phyloP scores from a whole-genome alignment of 2,888 invertebrate genomes.

The Drosophila parthenogenetica region DNA sequence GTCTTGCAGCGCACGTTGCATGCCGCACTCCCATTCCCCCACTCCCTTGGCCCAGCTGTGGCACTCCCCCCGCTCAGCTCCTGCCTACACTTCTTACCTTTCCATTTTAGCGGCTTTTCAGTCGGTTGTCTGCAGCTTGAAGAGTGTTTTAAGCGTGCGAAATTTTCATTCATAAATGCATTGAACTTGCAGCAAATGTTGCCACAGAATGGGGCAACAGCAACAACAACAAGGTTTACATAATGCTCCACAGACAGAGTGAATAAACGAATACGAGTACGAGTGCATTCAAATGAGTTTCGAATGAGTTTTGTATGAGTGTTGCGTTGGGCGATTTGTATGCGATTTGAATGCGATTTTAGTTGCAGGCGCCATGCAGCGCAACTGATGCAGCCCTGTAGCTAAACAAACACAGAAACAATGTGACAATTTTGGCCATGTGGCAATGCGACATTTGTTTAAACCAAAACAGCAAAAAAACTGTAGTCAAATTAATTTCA shows the following conservation, averaged over 20 bases:
- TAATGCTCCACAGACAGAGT: constrained; percentile 26
- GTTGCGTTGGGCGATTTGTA: constrained; percentile 19
- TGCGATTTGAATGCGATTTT: constrained; percentile 20
- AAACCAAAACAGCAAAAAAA: constrained; percentile 7
- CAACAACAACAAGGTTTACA: constrained; percentile 18
- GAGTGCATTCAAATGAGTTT: constrained; percentile 66
- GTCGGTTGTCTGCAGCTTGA: constrained; percentile 40
- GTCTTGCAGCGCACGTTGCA: constrained; percentile 26
- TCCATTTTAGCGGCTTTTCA: neutral
- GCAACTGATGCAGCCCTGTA: constrained; percentile 57
- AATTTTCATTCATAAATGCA: constrained; percentile 76
- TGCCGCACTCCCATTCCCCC: neutral
- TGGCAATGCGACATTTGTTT: constrained; percentile 10
- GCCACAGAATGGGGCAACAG: neutral
- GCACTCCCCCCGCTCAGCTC: neutral
- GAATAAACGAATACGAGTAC: neutral
- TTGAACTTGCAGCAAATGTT: constrained; percentile 33
- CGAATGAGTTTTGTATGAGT: constrained; percentile 55
- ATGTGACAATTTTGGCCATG: constrained; percentile 5
- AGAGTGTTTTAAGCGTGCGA: constrained; percentile 64
- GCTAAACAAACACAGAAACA: constrained; percentile 5
- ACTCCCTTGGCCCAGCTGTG: neutral
- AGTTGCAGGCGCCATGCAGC: constrained; percentile 51
- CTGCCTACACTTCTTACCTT: neutral
- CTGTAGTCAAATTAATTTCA: constrained; percentile 79